Base-by-base conservation (phyloP, 2,113 vertebrate genomes). In the Sander vitreus region DNA sequence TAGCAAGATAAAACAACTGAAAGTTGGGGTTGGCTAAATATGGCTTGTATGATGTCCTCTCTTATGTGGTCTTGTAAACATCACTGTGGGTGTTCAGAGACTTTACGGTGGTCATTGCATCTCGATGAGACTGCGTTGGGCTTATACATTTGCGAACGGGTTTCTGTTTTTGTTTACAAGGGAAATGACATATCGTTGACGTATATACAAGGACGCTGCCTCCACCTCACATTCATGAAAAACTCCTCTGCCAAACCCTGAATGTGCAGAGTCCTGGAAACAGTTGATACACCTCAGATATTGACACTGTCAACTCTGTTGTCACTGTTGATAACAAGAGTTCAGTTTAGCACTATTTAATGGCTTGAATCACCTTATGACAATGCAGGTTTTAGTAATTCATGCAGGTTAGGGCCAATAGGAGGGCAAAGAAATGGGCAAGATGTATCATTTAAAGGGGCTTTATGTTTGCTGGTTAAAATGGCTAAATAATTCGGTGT, bases 121-220 rank as follows among this genome's bases (percentile, higher is more conserved):
- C 65, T 62, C 39, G 3, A 80, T 65, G 59, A 55, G 51, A 80
- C 70, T 48, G 60, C 36, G n/a, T 65, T 47, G 21, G n/a, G 68
- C 47, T 58, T 27, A 45, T 59, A 43, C 10, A 27, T 54, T 68
- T 70, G 18, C 25, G 48, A 55, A 43, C 16, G 33, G 48, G 43
- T 50, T 76, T 81, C 19, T 80, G 63, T 70, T 89, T 81, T 81
- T 85, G 60, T 88, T 89, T 88, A 81, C 58, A 55, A 43, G 36
- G 73, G 68, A 79, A 79, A 73, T 86, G 27, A 86, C 71, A 47
- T 30, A 60, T 16, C 11, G 30, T 21, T 84, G 74, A 75, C 58
- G 2, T 70, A 54, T 68, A 60, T 59, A 25, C 64, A 84, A 73
- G 27, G 39, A 66, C 62, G 55, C 62, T n/a, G 45, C 36, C 45